Base-by-base conservation (phyloP, 2,888 invertebrate genomes). In the Clanis bilineata region DNA sequence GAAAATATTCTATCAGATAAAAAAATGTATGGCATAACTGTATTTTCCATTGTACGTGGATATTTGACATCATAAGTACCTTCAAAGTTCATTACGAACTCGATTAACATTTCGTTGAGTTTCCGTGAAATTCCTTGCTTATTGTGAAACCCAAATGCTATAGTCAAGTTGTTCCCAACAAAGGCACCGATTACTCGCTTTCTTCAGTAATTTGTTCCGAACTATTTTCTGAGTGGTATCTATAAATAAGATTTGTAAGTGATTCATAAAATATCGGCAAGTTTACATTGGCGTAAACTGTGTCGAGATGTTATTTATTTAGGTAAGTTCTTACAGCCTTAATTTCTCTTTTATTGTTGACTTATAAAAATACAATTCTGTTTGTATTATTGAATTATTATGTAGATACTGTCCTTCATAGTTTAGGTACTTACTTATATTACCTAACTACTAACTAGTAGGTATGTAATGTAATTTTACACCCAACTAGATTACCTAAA, bases 191-290 rank as follows among this genome's bases (percentile, higher is more conserved):
- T 73, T 72, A 69, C 66, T 62, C 67, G 70, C 65, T 64, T 64
- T 65, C 59, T 69, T 66, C 69, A 61, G 57, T 60, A 66, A 79
- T 79, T 79, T 66, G 77, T 76, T 77, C 65, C 72, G 54, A 72
- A 58, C 32, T 51, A 32, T 51, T 51, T 32, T 51, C 32, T 28
- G 51, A 18, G 18, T 4, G 51, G 18, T 32, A 23, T 6, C 6
- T 28, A 28, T 28, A 28, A 28, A 36, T 6, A 21, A 32, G 9
- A 32, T 51, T 51, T 51, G 18, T 32, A 51, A 32, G 18, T 51
- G 15, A 51, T 51, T 32, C 28, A 28, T 28, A 10, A 18, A 18
- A 18, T 28, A 28, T 3, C 32, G 0, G 10, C 18, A 12, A 10
- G 36, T 10, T 36, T 36, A 12, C 36, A 36, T 36, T 36, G 9